phyloP scores from a whole-genome alignment of 92 coral and sea anemone genomes.

The Virgularia gustaviana region DNA sequence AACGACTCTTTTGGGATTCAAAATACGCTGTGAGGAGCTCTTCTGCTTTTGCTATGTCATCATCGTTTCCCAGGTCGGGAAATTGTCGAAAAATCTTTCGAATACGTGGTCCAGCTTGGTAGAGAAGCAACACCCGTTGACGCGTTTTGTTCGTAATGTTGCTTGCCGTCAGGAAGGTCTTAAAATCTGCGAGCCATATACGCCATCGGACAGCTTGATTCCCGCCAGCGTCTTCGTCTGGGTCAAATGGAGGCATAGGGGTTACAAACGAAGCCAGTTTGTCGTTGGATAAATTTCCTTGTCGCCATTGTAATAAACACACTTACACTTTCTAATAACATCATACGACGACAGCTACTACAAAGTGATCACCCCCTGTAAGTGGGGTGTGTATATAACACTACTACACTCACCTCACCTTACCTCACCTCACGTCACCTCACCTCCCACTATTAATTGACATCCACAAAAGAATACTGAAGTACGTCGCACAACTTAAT shows the following conservation, averaged over 20 bases:
- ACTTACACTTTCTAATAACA: no score
- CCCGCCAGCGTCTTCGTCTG: conserved; percentile 59
- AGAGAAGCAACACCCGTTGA: neutral
- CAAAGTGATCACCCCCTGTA: no score
- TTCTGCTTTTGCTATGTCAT: conserved; percentile 14
- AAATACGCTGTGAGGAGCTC: conserved; percentile 40
- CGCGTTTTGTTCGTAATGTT: conserved; percentile 21
- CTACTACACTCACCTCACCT: no score
- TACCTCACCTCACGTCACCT: no score
- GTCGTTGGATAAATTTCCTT: neutral
- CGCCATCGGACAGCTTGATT: conserved; percentile 74
- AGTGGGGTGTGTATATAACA: no score
- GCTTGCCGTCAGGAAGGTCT: conserved; percentile 9
- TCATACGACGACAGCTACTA: no score
- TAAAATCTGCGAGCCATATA: conserved; percentile 64
- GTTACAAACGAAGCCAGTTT: neutral
- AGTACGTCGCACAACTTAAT: conserved; percentile 15
- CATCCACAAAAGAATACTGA: conserved; percentile 15
- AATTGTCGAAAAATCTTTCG: conserved; percentile 13
- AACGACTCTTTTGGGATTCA: neutral
- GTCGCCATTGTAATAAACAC: conserved; percentile 4
- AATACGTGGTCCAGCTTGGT: conserved; percentile 13
- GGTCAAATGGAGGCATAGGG: conserved; percentile 4
- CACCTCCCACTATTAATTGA: conserved; percentile 34
- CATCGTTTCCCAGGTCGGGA: conserved; percentile 4